Evolutionary conservation across 1,140 invertebrate genomes (phyloP), one percentile per base, ranked within the genome.

Genomic region (Caenorhabditis latens): DNA sequence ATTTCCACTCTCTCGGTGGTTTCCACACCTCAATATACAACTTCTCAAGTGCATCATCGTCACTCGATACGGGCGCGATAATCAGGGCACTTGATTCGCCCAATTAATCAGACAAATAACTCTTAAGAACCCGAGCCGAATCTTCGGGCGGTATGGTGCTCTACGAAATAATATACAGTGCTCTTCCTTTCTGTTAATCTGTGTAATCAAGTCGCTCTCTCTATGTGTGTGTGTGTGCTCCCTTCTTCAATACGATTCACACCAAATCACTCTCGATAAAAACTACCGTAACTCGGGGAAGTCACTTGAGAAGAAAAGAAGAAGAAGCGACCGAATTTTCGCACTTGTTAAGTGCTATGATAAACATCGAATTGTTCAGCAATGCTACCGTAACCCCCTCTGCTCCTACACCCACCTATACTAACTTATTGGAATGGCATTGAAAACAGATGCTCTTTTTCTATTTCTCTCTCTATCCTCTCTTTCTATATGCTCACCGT

Each of bases 71-170:
- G 71, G 6, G 7, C 5, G 46, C 71, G 46, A 79, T 79, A 79
- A 79, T 79, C 71, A 79, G n/a, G n/a, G 71, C 71, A 79, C 71
- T 79, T 79, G 46, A 79, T 79, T 32, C 32, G 32, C 71, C 50
- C 71, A 79, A 79, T 79, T 79, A 79, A 79, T 79, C 71, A 79
- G 71, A 79, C 71, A 79, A 79, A 79, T 50, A 79, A 46, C 67
- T 48, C 43, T 67, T 32, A 40, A 14, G 13, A 9, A 3, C 57
- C n/a, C n/a, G n/a, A n/a, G 50, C 50, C 16, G 50, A 1, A 13
- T 19, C 57, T n/a, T 14, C 57, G 57, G 57, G 57, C 8, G 8
- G n/a, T 21, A 8, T 21, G n/a, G n/a, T 8, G 57, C 9, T 9
- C 9, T 1, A n/a, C 16, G 57, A 16, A n/a, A 58, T n/a, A n/a